A percentile compares a stretch with the other conserved stretches of the same genome.
These are phyloP conservation scores for Neotragus pygmaeus DNA, from an alignment of 2,113 vertebrate species.

Conservation along the genomic window DNA sequence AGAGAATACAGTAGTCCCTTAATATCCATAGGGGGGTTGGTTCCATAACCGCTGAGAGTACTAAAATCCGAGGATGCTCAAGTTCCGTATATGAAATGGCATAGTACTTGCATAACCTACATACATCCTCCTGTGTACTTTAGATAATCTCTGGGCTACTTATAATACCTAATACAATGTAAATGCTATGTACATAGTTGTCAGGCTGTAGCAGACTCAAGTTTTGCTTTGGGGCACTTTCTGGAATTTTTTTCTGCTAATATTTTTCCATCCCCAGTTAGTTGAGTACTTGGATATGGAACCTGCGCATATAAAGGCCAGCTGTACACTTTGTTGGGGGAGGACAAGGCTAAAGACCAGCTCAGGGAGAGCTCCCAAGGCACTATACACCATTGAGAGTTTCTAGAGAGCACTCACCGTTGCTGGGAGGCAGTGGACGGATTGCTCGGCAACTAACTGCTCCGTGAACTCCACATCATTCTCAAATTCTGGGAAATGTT, in stretches of 20 bases:
- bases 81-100: neutral
- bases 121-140: neutral
- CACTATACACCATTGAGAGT: neutral
- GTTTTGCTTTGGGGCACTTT: neutral
- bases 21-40: neutral
- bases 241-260: neutral
- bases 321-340: neutral
- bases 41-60: neutral
- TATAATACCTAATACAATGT: neutral
- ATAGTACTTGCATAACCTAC: neutral
- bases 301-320: neutral
- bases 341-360: neutral
- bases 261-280: neutral
- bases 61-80: neutral
- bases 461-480: constrained; percentile 96
- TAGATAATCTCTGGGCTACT: neutral
- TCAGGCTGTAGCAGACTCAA: neutral
- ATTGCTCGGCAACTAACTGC: constrained; percentile 91
- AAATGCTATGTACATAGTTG: neutral
- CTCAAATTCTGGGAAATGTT: constrained; percentile 93
- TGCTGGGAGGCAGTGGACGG: constrained; percentile 95
- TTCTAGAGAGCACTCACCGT: constrained; percentile 79
- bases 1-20: neutral
- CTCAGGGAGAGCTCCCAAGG: neutral
- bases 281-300: neutral